Conservation (phyloP, 2,113 vertebrate species). For the Neodontobutis hainanensis region DNA sequence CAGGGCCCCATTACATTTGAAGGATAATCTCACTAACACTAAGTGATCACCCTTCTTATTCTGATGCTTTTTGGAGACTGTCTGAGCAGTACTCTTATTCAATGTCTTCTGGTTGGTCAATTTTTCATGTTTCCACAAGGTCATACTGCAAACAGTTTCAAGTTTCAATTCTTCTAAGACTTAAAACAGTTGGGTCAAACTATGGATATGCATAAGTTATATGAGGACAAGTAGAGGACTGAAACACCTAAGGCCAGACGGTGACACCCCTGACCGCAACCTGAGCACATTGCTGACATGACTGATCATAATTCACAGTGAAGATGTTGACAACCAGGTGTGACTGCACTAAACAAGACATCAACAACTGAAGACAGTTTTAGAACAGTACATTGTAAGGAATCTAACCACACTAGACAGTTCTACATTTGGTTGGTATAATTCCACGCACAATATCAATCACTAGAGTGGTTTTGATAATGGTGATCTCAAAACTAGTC, state of each 20-base stretch:
- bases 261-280: constrained; percentile 38
- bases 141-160: no score
- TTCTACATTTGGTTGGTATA: constrained; percentile 6
- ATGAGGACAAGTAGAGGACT: constrained; percentile 8
- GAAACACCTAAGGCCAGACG: constrained; percentile 46
- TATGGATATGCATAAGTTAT: not conserved
- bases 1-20: no score
- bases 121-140: no score
- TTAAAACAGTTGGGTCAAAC: not conserved
- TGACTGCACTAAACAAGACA: constrained; percentile 19
- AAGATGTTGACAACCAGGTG: constrained; percentile 58
- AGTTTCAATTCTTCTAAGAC: not conserved
- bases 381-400: no score
- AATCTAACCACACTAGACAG: no score
- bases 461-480: no score
- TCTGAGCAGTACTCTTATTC: no score
- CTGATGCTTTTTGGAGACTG: no score
- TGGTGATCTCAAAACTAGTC: no score
- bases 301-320: constrained; percentile 46
- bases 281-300: constrained; percentile 37
- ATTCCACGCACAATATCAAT: not conserved
- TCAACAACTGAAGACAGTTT: constrained; percentile 12
- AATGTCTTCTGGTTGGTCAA: no score
- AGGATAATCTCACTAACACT: no score
- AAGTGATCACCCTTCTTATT: no score